A percentile compares a stretch with the other conserved stretches of the same genome.
Evolutionary conservation across 2,888 invertebrate species (phyloP).

Genomic region (Pachymerium ferrugineum): DNA sequence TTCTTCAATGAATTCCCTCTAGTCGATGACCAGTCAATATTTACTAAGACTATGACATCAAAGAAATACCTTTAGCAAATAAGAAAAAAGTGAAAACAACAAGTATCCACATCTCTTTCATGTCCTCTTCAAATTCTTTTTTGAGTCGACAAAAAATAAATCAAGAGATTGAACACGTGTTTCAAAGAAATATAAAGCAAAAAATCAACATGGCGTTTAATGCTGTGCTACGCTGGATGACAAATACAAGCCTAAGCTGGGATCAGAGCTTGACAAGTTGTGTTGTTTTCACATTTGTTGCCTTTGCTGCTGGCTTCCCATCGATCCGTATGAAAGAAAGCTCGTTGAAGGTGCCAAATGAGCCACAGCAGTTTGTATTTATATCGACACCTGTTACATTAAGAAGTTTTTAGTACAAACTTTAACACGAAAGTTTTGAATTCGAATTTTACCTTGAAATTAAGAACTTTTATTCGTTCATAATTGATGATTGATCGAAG

Average conservation of each 20-base stretch:
- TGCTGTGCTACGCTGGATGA: neutral
- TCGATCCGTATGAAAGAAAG: neutral
- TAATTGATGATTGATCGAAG: neutral
- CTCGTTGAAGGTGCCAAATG: neutral
- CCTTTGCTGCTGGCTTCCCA: neutral
- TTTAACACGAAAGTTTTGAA: too few species aligned
- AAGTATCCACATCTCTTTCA: neutral
- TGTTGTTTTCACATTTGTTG: constrained; percentile 13
- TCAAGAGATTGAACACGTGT: neutral
- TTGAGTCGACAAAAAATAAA: neutral
- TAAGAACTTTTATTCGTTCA: too few species aligned
- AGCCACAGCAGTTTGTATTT: too few species aligned
- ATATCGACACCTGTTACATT: neutral
- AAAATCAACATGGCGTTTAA: neutral
- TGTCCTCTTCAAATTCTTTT: neutral
- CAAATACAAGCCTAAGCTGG: constrained; percentile 9
- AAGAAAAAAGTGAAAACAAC: neutral
- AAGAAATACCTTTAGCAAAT: neutral
- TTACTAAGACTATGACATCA: neutral
- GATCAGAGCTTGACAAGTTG: constrained; percentile 1
- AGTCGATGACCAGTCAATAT: neutral
- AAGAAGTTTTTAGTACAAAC: too few species aligned
- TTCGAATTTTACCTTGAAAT: too few species aligned
- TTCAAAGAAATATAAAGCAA: neutral
- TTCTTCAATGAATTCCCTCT: neutral